phyloP scores from a whole-genome alignment of 2,113 vertebrate genomes.

The Ptilorrhoa leucosticta region DNA sequence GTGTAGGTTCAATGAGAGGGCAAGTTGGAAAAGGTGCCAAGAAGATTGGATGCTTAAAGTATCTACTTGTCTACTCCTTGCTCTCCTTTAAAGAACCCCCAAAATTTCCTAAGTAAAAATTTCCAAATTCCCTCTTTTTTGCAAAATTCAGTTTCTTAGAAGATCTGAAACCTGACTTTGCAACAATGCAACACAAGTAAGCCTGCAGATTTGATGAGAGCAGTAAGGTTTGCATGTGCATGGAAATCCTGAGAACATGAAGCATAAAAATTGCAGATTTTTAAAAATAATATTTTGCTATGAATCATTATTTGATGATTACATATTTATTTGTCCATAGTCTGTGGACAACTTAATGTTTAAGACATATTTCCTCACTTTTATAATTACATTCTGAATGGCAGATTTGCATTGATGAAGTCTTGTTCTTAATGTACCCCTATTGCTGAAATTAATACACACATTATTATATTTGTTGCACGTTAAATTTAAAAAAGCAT shows the following conservation, averaged over 20 bases:
- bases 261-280: not conserved
- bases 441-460: not conserved
- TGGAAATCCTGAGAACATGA: not conserved
- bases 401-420: not conserved
- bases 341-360: not conserved
- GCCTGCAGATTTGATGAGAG: not conserved
- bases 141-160: not conserved
- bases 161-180: not conserved
- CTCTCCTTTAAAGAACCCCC: not conserved
- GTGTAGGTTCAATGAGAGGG: not conserved
- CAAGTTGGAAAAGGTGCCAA: not conserved
- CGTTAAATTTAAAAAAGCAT: not conserved
- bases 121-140: not conserved
- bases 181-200: not conserved
- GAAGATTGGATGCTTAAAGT: not conserved
- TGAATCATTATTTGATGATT: not conserved
- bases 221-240: not conserved
- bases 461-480: not conserved
- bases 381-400: not conserved
- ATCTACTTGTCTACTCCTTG: rapidly evolving
- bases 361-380: not conserved
- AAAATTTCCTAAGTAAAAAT: not conserved
- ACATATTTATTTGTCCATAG: not conserved
- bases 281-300: not conserved
- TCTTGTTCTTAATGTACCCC: not conserved